Conservation (phyloP, 1,140 invertebrate species). For the Lasioglossum albipes region DNA sequence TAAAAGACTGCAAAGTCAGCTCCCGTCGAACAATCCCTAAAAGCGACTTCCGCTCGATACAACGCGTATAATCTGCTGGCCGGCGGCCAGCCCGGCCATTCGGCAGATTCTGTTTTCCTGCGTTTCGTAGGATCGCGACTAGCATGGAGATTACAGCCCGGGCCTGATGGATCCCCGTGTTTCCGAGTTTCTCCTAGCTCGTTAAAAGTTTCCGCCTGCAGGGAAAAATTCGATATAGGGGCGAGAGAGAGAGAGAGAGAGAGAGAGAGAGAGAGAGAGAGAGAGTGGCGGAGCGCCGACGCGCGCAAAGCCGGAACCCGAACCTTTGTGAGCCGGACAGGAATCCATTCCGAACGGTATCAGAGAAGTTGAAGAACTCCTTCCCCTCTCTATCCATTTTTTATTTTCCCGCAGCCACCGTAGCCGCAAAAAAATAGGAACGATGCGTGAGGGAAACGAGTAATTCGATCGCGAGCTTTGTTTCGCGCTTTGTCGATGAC, state of each 20-base stretch:
- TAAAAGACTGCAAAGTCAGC: constrained; percentile 5
- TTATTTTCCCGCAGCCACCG: neutral
- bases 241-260: neutral
- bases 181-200: constrained; percentile 35
- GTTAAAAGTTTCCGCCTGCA: constrained; percentile 36
- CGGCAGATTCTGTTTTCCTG: constrained; percentile 53
- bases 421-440: neutral
- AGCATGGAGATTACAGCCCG: constrained; percentile 29
- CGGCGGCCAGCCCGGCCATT: constrained; percentile 19
- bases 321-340: constrained; percentile 17
- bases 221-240: constrained; percentile 23
- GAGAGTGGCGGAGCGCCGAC: neutral
- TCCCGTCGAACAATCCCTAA: constrained; percentile 14
- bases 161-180: constrained; percentile 34
- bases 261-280: too few species aligned
- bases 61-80: constrained; percentile 47
- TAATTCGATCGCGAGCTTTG: neutral
- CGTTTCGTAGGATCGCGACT: constrained; percentile 23
- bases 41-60: constrained; percentile 25
- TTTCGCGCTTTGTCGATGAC: neutral
- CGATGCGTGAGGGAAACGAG: neutral
- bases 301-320: neutral
- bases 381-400: neutral
- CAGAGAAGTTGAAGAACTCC: neutral
- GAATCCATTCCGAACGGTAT: constrained; percentile 20